Evolutionary conservation across 1,140 invertebrate species (phyloP).

Genomic region (Leptonema lineaticorne): DNA sequence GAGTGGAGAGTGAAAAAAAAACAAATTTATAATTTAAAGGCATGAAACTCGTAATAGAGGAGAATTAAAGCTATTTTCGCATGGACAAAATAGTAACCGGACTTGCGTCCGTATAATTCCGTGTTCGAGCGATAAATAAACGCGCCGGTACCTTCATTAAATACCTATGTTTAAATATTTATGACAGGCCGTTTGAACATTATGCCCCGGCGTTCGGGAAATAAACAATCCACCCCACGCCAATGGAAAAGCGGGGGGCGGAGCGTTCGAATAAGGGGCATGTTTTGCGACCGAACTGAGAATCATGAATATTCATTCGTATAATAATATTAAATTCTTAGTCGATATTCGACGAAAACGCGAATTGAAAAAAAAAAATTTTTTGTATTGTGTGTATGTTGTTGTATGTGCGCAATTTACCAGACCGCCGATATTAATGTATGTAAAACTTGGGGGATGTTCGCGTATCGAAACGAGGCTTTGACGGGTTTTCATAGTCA

Average conservation of each 20-base stretch:
- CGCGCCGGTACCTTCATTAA: slow-evolving; percentile 4
- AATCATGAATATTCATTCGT: background rate
- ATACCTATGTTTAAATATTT: slow-evolving; percentile 20
- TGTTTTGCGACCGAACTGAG: background rate
- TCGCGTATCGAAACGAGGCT: too few species aligned
- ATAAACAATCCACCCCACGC: background rate
- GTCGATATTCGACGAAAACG: background rate
- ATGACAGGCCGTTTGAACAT: slow-evolving; percentile 10
- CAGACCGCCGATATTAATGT: too few species aligned
- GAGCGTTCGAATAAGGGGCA: too few species aligned
- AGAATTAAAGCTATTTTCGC: background rate
- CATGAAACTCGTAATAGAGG: too few species aligned
- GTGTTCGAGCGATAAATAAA: slow-evolving; percentile 1
- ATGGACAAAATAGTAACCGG: background rate
- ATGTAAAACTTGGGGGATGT: too few species aligned
- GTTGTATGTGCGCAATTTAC: too few species aligned
- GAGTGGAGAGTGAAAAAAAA: too few species aligned
- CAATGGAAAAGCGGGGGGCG: too few species aligned
- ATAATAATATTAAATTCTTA: background rate
- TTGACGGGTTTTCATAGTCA: too few species aligned
- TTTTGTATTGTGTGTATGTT: too few species aligned
- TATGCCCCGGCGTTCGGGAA: slow-evolving; percentile 1
- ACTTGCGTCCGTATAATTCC: slow-evolving; percentile 6
- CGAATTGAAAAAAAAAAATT: too few species aligned
- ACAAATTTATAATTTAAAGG: too few species aligned